Percentiles rank a stretch among this genome's conserved stretches.
Conservation (phyloP, 1,140 invertebrate genomes). For the Zaprionus vittiger region DNA sequence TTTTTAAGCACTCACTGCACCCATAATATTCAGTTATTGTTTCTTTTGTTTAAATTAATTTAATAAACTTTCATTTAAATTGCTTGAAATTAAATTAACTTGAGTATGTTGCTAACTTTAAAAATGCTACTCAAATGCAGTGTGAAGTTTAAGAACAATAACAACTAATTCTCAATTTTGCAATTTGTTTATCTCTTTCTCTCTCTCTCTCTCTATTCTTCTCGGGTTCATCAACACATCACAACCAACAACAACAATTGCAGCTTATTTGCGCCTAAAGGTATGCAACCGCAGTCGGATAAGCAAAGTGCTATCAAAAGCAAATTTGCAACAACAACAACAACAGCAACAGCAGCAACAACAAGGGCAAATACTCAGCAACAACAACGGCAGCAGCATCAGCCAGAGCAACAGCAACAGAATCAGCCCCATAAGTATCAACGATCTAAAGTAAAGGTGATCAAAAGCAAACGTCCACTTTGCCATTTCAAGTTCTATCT, state of each 20-base stretch:
- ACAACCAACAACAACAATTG: slow-evolving; percentile 17
- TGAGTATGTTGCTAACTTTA: too few species aligned
- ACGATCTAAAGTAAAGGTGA: slow-evolving; percentile 79
- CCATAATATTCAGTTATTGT: background rate
- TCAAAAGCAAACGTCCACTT: slow-evolving; percentile 86
- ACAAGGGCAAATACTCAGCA: slow-evolving; percentile 41
- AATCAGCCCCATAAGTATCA: slow-evolving; percentile 29
- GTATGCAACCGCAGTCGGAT: slow-evolving; percentile 84
- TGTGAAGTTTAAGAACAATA: slow-evolving; percentile 25
- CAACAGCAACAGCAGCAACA: slow-evolving; percentile 60
- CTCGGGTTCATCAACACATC: slow-evolving; percentile 31
- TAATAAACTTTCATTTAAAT: background rate
- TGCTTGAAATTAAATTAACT: background rate
- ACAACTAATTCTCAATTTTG: slow-evolving; percentile 41
- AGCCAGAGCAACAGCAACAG: slow-evolving; percentile 55
- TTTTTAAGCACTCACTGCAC: too few species aligned
- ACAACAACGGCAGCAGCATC: slow-evolving; percentile 45
- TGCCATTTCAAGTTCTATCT: slow-evolving; percentile 89
- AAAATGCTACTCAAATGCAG: slow-evolving; percentile 9
- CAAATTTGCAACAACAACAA: slow-evolving; percentile 72
- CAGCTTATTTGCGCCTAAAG: slow-evolving; percentile 82
- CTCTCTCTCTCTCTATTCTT: slow-evolving; percentile 55
- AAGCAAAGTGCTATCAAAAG: slow-evolving; percentile 75
- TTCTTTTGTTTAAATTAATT: slow-evolving; percentile 1
- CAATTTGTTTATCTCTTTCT: slow-evolving; percentile 43